Evolutionary conservation across 2,113 vertebrate species (phyloP), one percentile per base, ranked within the genome.

Genomic region (Phaethon lepturus): DNA sequence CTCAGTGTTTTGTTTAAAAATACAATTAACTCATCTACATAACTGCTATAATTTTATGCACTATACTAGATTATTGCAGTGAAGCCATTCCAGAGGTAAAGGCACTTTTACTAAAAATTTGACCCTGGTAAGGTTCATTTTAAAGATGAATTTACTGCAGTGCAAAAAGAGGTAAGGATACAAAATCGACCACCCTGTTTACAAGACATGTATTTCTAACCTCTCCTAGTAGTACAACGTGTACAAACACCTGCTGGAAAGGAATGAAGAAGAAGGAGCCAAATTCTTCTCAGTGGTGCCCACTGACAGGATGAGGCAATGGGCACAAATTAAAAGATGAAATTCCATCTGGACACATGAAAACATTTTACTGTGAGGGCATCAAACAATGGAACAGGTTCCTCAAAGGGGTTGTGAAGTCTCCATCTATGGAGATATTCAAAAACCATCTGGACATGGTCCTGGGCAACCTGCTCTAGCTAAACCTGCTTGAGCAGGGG

Each of bases 81-180:
- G 78, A 94, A 82, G 53, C 19, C 31, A 59, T 35, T 86, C 67
- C 13, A 62, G 68, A 93, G 75, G 31, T 90, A 88, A 83, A 96
- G 74, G 67, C 6, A 17, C 33, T 69, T 88, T n/a, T 72, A 71
- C 4, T 56, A 67, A 91, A 94, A 78, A 50, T 6, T 17, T 68
- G 47, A 87, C 26, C 17, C 10, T 74, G 23, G 13, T 47, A 91
- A 95, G 38, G 33, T 79, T 92, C 17, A 68, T 92, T 98, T 95
- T 92, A 95, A 87, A 93, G 55, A 91, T 1, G 7, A 75, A 35
- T 94, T 92, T 83, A 81, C 25, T 55, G 80, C 29, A 87, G 29
- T 20, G 8, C 67, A 69, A 62, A 90, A 90, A 79, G 86, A 91
- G n/a, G 45, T 44, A 29, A 94, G 55, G 50, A 84, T 6, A 45